Conservation (phyloP, 2,113 vertebrate species). For the Axis porcinus region DNA sequence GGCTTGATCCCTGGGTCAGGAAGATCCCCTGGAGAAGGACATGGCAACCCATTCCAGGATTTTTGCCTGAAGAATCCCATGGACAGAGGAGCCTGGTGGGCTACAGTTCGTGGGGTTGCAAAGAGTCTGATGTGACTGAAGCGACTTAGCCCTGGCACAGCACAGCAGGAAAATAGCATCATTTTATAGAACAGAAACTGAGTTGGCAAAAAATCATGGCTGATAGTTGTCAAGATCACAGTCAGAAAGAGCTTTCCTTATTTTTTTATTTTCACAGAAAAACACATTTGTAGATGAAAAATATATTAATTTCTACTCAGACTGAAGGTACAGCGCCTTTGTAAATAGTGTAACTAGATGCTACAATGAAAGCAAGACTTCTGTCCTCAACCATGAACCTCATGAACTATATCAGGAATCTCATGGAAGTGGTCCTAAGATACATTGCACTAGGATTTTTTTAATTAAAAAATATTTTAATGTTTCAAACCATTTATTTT, state of each 20-base stretch:
- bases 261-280: not conserved
- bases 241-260: not conserved
- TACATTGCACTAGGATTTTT: not conserved
- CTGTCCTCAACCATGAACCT: not conserved
- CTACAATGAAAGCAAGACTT: not conserved
- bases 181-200: not conserved
- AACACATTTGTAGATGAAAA: not conserved
- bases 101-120: not conserved
- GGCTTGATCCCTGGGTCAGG: not conserved
- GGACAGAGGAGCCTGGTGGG: not conserved
- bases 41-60: not conserved
- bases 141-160: not conserved
- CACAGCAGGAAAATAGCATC: not conserved
- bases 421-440: not conserved
- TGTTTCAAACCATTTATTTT: not conserved
- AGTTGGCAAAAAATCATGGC: slow-evolving; percentile 3
- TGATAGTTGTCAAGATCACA: not conserved
- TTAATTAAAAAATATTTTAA: not conserved
- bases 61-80: not conserved
- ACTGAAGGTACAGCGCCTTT: not conserved
- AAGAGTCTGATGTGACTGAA: not conserved
- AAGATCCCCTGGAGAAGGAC: not conserved
- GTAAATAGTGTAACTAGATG: not conserved
- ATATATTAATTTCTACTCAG: not conserved
- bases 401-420: not conserved